Evolutionary conservation across 30 jellyfish, hydroid and myxozoan species (phyloP), one percentile per base, ranked within the genome.

Genomic region (Hydractinia symbiolongicarpus): DNA sequence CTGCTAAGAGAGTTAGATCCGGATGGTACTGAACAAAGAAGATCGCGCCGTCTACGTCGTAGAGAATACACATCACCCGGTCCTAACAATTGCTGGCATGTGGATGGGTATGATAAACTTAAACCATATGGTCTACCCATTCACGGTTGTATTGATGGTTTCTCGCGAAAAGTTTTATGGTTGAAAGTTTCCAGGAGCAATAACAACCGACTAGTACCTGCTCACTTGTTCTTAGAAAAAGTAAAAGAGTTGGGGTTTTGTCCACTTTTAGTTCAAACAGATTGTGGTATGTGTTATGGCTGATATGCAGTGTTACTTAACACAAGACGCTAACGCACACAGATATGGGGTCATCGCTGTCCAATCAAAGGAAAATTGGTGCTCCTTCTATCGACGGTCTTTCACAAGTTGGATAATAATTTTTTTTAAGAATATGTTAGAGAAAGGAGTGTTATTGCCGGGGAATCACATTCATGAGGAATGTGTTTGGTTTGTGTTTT

Each of bases 111-210:
- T 81, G 89, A 70, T 14, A 81, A 81, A 53, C 50, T 81, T 4
- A 81, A 81, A 55, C 89, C 89, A n/a, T 81, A 55, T 58, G 87
- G 87, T 67, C 82, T 86, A 53, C 89, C 86, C 85, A 79, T 84
- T 11, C 94, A 84, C 67, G 94, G 95, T 10, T 85, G 95, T 55
- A 77, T 79, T 67, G 89, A 86, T 86, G 95, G 95, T 7, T 86
- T 81, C 78, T 76, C 89, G 62, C 86, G 95, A n/a, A 78, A 79
- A 66, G 73, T 86, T 53, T 68, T 86, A 85, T 86, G 89, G 95
- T 78, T 78, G 79, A n/a, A 73, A 40, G 89, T 86, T 17, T 60
- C 89, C 62, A 72, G 89, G 55, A 76, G 83, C 62, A 86, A 86
- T 72, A 86, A 78, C 72, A 74, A 78, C 81, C 89, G 89, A 30